Evolutionary conservation across 2,888 invertebrate species (phyloP).

Genomic region (Bhutanitis thaidina): DNA sequence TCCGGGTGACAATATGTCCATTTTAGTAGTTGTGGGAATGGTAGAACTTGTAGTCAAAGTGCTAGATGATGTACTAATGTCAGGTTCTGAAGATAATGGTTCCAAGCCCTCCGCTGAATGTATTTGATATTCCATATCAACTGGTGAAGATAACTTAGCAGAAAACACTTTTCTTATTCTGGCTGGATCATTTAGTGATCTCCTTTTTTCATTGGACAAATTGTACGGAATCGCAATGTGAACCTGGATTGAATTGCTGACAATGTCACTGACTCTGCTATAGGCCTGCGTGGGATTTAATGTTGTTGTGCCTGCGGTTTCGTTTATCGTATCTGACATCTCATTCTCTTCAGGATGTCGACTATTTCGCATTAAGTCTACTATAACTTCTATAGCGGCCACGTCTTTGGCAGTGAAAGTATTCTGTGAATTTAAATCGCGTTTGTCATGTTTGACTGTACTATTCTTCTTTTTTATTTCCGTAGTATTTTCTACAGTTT

Average conservation of each 20-base stretch:
- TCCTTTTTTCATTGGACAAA: slow-evolving; percentile 32
- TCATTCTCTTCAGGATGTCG: slow-evolving; percentile 28
- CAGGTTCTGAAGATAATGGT: slow-evolving; percentile 3
- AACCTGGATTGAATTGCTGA: slow-evolving; percentile 51
- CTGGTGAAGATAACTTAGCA: slow-evolving; percentile 54
- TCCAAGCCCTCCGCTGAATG: slow-evolving; percentile 38
- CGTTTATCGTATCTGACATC: slow-evolving; percentile 14
- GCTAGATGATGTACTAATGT: background rate
- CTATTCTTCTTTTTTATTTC: slow-evolving; percentile 1
- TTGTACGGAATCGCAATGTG: slow-evolving; percentile 52
- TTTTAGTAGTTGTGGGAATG: background rate
- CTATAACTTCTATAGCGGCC: slow-evolving; percentile 53
- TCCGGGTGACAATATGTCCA: slow-evolving; percentile 37
- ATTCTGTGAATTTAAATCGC: slow-evolving; percentile 28
- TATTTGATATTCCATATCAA: slow-evolving; percentile 60
- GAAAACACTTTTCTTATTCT: slow-evolving; percentile 52
- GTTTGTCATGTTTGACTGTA: slow-evolving; percentile 27
- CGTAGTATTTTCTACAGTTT: slow-evolving; percentile 6
- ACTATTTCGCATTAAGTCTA: slow-evolving; percentile 48
- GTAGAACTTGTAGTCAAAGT: background rate
- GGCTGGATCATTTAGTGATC: slow-evolving; percentile 35
- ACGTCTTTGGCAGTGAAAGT: slow-evolving; percentile 55
- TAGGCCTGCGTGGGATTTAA: background rate
- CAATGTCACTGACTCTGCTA: slow-evolving; percentile 7
- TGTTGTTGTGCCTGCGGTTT: background rate